Evolutionary conservation across 2,888 invertebrate species (phyloP).

Genomic region (Melikaiella ostensackeni): DNA sequence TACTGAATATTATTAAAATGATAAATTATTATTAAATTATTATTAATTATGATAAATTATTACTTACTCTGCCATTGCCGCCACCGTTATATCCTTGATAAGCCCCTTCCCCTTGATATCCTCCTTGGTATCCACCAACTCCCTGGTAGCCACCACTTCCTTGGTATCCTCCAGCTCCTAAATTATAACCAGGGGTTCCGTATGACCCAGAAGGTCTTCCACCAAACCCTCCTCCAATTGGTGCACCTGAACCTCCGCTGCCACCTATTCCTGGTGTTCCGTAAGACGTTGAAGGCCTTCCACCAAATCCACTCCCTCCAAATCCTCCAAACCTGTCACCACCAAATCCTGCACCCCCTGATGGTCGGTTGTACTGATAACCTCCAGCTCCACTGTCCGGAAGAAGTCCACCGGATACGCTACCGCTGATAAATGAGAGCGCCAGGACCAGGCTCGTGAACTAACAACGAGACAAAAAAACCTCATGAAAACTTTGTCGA

Average conservation of each 20-base stretch:
- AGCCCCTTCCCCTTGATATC: conserved; percentile 47
- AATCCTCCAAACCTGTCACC: conserved; percentile 51
- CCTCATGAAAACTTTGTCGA: not conserved
- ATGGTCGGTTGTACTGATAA: conserved; percentile 73
- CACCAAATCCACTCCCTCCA: conserved; percentile 42
- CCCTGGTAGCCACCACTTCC: conserved; percentile 43
- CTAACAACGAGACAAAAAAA: conserved; percentile 49
- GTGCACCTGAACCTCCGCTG: conserved; percentile 45
- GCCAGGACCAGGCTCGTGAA: conserved; percentile 63
- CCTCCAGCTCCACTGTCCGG: conserved; percentile 59
- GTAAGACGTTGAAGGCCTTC: conserved; percentile 49
- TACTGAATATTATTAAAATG: not conserved
- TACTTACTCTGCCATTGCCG: conserved; percentile 65
- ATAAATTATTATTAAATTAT: too few relatives aligned
- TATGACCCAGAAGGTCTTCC: conserved; percentile 57
- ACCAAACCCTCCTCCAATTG: conserved; percentile 41
- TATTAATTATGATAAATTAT: not conserved
- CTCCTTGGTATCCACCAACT: conserved; percentile 42
- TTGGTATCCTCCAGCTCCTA: conserved; percentile 41
- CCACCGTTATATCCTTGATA: conserved; percentile 55
- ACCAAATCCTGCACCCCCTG: conserved; percentile 55
- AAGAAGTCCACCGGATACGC: conserved; percentile 66
- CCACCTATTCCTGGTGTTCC: conserved; percentile 44
- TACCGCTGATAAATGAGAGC: conserved; percentile 63
- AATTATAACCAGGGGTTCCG: conserved; percentile 57